These are phyloP conservation scores for Macroramphosus scolopax DNA, from an alignment of 2,797 vertebrate genomes.

Conservation along the genomic window DNA sequence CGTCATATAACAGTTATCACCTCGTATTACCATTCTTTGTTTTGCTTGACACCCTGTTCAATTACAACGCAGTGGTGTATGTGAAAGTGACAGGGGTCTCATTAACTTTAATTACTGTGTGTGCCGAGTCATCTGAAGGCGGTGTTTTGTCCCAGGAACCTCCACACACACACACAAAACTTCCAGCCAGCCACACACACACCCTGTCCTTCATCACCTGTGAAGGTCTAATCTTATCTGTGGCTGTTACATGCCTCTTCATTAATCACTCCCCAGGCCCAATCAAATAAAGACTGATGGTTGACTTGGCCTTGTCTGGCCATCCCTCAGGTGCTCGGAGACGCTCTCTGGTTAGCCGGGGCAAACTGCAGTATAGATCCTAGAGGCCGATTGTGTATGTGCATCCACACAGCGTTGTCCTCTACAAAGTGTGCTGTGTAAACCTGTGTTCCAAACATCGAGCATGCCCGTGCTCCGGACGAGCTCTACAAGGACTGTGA, in stretches of 20 bases:
- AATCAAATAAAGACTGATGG: conserved; percentile 71
- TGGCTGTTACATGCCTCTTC: conserved; percentile 61
- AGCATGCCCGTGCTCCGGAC: conserved; percentile 13
- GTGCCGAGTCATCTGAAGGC: conserved; percentile 51
- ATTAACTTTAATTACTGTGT: conserved; percentile 64
- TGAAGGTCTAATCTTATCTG: conserved; percentile 77
- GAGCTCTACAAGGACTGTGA: neutral
- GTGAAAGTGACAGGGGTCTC: conserved; percentile 51
- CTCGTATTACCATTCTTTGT: conserved; percentile 49
- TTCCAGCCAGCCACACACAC: conserved; percentile 20
- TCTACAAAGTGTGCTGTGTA: conserved; percentile 13
- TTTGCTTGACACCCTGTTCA: conserved; percentile 39
- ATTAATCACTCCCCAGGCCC: conserved; percentile 72
- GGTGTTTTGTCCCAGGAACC: conserved; percentile 45
- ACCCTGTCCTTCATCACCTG: conserved; percentile 70
- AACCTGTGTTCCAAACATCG: conserved; percentile 25
- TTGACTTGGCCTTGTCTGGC: conserved; percentile 63
- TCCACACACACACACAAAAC: conserved; percentile 22
- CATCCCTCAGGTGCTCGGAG: conserved; percentile 45
- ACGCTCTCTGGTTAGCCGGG: conserved; percentile 16
- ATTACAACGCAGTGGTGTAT: conserved; percentile 32
- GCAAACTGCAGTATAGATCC: conserved; percentile 23
- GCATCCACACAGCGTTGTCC: conserved; percentile 9
- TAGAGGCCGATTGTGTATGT: conserved; percentile 12
- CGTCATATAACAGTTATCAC: conserved; percentile 35